phyloP scores from a whole-genome alignment of 1,140 invertebrate genomes.

The Stegodyphus mimosarum region DNA sequence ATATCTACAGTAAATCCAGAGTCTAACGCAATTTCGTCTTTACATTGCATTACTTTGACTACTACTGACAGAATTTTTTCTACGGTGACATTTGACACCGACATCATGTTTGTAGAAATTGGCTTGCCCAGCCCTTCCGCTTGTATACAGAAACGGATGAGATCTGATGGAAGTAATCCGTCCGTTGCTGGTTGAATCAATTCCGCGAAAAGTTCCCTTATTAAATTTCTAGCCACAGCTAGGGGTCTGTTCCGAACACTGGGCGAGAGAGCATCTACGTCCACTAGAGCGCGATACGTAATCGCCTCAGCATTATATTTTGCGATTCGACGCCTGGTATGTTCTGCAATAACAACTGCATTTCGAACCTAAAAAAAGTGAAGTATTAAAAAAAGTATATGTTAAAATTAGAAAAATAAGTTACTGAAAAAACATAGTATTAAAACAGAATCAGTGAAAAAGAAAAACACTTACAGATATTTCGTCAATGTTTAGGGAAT shows the following conservation, averaged over 20 bases:
- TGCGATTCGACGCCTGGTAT: neutral
- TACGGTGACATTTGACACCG: neutral
- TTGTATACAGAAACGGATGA: conserved; percentile 12
- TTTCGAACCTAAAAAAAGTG: too few species aligned
- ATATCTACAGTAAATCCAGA: neutral
- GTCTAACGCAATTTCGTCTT: neutral
- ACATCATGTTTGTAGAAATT: neutral
- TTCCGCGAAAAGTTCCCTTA: neutral
- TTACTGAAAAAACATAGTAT: too few species aligned
- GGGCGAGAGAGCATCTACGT: neutral
- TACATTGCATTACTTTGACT: neutral
- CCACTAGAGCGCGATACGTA: neutral
- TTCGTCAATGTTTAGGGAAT: too few species aligned
- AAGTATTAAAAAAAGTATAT: too few species aligned
- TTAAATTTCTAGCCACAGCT: neutral
- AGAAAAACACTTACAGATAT: too few species aligned
- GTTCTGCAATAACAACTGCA: too few species aligned
- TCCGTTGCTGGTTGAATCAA: neutral
- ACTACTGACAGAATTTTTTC: neutral
- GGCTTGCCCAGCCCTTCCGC: neutral
- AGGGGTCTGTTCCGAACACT: neutral
- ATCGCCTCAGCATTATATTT: neutral
- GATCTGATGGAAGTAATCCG: neutral
- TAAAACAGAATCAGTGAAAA: too few species aligned
- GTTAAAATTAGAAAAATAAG: too few species aligned